A percentile compares a stretch with the other conserved stretches of the same genome.
These are phyloP conservation scores for Archocentrus centrarchus DNA, from an alignment of 2,113 vertebrate genomes.

Conservation along the genomic window DNA sequence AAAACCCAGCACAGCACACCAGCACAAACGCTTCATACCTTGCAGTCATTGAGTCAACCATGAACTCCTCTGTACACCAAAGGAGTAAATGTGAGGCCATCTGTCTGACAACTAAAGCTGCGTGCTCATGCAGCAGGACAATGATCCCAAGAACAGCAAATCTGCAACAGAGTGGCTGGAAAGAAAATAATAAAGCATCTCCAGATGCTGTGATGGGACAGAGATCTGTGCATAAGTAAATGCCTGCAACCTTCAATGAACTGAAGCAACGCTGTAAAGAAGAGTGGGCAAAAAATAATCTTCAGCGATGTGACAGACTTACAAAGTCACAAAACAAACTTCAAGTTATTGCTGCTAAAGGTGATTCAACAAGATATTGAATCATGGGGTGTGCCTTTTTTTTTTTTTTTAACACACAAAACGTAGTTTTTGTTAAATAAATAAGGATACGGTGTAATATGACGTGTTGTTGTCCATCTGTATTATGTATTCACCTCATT, in stretches of 20 bases:
- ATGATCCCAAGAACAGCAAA: not conserved
- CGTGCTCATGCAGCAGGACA: fast-evolving
- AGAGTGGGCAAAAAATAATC: not conserved
- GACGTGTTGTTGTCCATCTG: not conserved
- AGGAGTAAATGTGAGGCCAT: not conserved
- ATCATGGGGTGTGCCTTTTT: not conserved
- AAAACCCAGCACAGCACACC: not conserved
- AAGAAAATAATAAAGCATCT: not conserved
- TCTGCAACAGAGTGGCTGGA: not conserved
- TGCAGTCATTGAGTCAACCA: not conserved
- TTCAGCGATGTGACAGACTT: not conserved
- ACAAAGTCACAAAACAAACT: not conserved
- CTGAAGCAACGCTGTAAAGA: not conserved
- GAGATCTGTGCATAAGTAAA: not conserved
- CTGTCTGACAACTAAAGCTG: not conserved
- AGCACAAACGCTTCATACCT: not conserved
- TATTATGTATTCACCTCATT: not conserved
- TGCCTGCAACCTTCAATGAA: not conserved
- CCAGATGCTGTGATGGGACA: not conserved
- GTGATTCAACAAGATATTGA: not conserved
- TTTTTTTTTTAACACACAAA: not conserved
- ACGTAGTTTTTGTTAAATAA: not conserved
- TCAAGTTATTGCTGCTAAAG: not conserved
- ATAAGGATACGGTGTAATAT: not conserved
- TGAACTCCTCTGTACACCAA: too few species aligned